Percentiles rank a stretch among this genome's conserved stretches.
Conservation (phyloP, 1,140 invertebrate genomes). For the Saxidomus purpurata region DNA sequence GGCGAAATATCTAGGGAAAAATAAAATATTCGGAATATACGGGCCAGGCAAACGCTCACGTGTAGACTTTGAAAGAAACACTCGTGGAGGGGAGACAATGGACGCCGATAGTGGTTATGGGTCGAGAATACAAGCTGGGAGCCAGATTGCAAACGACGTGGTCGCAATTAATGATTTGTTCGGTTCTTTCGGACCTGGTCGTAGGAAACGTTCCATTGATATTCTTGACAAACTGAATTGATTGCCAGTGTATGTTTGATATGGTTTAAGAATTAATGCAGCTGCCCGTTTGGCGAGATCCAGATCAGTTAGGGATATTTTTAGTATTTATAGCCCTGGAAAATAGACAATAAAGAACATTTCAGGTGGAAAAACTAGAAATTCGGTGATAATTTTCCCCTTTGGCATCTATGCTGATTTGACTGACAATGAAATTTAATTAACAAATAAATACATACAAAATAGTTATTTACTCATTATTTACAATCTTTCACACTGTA, state of each 20-base stretch:
- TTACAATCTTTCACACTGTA: too few relatives aligned
- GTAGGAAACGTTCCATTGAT: background rate
- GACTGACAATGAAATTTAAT: too few relatives aligned
- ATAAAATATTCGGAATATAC: slow-evolving; percentile 2
- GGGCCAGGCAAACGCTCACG: slow-evolving; percentile 35
- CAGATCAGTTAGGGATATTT: too few relatives aligned
- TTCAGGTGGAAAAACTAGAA: too few relatives aligned
- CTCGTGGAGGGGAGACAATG: background rate
- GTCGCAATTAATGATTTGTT: background rate
- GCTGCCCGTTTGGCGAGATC: too few relatives aligned
- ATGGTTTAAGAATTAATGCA: background rate
- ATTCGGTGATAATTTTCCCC: too few relatives aligned
- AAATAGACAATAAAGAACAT: too few relatives aligned
- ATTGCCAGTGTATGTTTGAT: background rate
- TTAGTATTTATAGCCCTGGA: too few relatives aligned
- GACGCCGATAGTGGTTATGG: slow-evolving; percentile 28
- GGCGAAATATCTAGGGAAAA: background rate
- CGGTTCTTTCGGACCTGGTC: slow-evolving; percentile 26
- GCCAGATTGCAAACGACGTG: slow-evolving; percentile 24
- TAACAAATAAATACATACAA: too few relatives aligned
- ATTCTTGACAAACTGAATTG: background rate
- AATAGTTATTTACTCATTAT: too few relatives aligned
- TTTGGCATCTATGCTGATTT: too few relatives aligned
- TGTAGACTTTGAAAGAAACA: background rate
- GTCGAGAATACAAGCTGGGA: slow-evolving; percentile 2